Conservation (phyloP, 2,113 vertebrate genomes). For the Protomyctophum bolini region DNA sequence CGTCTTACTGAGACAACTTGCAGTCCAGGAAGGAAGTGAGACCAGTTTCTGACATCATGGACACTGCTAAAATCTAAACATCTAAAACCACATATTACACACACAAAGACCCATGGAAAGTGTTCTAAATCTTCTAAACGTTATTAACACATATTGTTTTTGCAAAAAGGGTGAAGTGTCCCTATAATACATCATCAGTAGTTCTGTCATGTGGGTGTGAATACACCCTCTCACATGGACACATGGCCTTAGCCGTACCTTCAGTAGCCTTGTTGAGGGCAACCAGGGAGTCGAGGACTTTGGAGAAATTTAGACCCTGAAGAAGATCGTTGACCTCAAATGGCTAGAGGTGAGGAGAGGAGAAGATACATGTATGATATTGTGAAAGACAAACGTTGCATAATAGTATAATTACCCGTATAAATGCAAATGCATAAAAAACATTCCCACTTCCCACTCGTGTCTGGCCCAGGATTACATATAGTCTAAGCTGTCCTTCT, state of each 20-base stretch:
- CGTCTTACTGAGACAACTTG: too few species aligned
- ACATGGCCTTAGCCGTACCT: constrained; percentile 81
- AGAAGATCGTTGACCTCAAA: constrained; percentile 95
- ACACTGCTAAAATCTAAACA: too few species aligned
- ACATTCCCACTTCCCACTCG: constrained; percentile 27
- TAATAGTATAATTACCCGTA: neutral
- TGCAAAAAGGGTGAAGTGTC: too few species aligned
- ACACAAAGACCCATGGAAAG: too few species aligned
- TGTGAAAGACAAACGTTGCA: neutral
- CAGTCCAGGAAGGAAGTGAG: too few species aligned
- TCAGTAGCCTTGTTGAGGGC: constrained; percentile 95
- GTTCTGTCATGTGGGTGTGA: too few species aligned
- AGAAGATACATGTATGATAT: neutral
- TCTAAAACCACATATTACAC: too few species aligned
- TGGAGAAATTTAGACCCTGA: constrained; percentile 94
- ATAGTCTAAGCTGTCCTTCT: constrained; percentile 62
- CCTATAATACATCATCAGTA: too few species aligned
- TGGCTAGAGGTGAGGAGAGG: constrained; percentile 69
- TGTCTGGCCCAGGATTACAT: constrained; percentile 68
- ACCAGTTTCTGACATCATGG: too few species aligned
- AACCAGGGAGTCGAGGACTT: constrained; percentile 91
- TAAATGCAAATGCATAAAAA: neutral
- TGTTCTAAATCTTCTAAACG: too few species aligned
- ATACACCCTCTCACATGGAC: neutral
- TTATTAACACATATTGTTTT: too few species aligned